A percentile compares a stretch with the other conserved stretches of the same genome.
phyloP scores from a whole-genome alignment of 2,797 vertebrate species.

The Pseudopleuronectes americanus region DNA sequence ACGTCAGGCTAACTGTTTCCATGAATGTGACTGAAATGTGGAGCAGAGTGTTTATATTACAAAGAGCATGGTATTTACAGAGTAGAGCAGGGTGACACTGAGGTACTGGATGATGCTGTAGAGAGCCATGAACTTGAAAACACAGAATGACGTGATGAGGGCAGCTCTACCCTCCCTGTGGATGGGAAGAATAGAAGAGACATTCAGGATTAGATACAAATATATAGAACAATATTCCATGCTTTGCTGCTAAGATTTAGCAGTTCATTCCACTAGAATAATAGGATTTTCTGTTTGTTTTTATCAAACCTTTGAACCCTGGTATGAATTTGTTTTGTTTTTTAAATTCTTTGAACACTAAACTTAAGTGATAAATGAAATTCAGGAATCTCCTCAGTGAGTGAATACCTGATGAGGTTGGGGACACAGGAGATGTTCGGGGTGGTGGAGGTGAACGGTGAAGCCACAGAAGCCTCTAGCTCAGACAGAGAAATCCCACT shows the following conservation, averaged over 20 bases:
- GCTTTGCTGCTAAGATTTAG: not conserved
- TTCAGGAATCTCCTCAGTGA: not conserved
- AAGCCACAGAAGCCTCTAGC: slow-evolving; percentile 96
- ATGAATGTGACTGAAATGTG: slow-evolving; percentile 6
- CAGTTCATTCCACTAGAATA: not conserved
- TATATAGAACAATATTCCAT: not conserved
- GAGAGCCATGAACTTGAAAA: slow-evolving; percentile 99
- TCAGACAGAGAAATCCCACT: slow-evolving; percentile 97
- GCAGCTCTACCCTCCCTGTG: slow-evolving; percentile 96
- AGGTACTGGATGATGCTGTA: slow-evolving; percentile 99
- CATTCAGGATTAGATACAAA: not conserved
- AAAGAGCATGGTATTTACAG: slow-evolving; percentile 81
- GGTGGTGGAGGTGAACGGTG: slow-evolving; percentile 95
- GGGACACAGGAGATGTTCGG: slow-evolving; percentile 97
- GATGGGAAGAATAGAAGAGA: slow-evolving; percentile 8
- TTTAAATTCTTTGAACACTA: not conserved
- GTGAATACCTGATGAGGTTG: slow-evolving; percentile 92
- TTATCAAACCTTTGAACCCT: not conserved
- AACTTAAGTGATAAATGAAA: not conserved
- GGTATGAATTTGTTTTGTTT: not conserved
- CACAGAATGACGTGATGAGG: slow-evolving; percentile 97
- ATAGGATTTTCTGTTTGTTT: not conserved
- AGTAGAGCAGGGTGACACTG: slow-evolving; percentile 95
- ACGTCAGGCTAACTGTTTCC: too few relatives aligned
- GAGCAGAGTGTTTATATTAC: not conserved